A percentile compares a stretch with the other conserved stretches of the same genome.
Evolutionary conservation across 2,888 invertebrate species (phyloP).

Genomic region (Terebella lapidaria): DNA sequence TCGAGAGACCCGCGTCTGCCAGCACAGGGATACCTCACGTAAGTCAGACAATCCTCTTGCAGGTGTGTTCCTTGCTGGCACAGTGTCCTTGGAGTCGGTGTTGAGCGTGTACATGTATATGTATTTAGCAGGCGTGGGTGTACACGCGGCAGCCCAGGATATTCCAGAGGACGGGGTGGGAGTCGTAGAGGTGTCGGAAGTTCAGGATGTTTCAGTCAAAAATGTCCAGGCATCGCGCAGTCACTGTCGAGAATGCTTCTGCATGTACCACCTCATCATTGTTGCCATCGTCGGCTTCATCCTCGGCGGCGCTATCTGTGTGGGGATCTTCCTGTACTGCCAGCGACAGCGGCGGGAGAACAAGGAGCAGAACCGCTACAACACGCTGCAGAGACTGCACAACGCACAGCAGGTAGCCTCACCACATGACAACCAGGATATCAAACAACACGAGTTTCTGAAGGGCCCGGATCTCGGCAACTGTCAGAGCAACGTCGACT

Average conservation of each 20-base stretch:
- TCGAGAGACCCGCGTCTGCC: background rate
- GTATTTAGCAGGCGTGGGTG: background rate
- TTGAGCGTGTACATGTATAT: background rate
- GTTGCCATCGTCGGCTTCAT: constrained; percentile 16
- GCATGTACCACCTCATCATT: constrained; percentile 14
- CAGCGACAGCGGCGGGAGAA: background rate
- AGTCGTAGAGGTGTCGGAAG: background rate
- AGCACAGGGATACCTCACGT: background rate
- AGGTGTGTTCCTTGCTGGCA: background rate
- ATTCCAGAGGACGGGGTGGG: background rate
- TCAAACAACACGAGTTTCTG: too few relatives aligned
- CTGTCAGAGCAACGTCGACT: background rate
- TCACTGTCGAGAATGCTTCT: background rate
- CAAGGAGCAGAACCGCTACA: background rate
- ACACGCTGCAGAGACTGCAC: constrained; percentile 2
- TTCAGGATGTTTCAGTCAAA: background rate
- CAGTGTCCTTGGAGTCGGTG: background rate
- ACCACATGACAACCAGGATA: too few relatives aligned
- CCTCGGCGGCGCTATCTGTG: constrained; percentile 13
- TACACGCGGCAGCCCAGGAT: background rate
- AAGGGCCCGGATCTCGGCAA: background rate
- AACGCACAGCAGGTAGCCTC: background rate
- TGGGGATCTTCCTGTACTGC: constrained; percentile 5
- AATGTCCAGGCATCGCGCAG: background rate
- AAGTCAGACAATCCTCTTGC: too few relatives aligned